Percentiles rank a stretch among this genome's conserved stretches.
Conservation (phyloP, 2,113 vertebrate genomes). For the Lates calcarifer region DNA sequence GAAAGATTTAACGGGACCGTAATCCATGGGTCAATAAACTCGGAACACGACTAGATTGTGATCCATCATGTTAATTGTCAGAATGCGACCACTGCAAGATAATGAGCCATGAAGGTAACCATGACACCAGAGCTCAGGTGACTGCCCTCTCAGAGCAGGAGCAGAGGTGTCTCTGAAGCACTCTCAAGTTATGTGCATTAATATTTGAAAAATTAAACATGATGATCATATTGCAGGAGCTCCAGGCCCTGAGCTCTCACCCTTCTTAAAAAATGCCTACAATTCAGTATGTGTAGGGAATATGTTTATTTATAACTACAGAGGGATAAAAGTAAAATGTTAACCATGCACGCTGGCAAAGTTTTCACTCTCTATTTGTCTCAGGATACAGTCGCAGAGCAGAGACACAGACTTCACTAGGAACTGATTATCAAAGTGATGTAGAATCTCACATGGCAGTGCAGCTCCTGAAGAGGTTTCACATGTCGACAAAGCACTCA, state of each 20-base stretch:
- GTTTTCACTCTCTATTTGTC: neutral
- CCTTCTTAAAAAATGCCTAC: slow-evolving; percentile 8
- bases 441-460: slow-evolving; percentile 26
- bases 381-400: neutral
- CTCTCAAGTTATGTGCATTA: slow-evolving; percentile 38
- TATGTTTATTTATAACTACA: neutral
- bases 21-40: slow-evolving; percentile 8
- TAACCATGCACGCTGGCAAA: neutral
- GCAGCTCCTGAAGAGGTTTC: slow-evolving; percentile 6
- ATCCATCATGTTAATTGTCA: slow-evolving; percentile 33
- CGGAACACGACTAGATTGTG: neutral
- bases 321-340: neutral
- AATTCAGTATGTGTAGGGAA: neutral
- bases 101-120: slow-evolving; percentile 31
- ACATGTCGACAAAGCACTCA: slow-evolving; percentile 6
- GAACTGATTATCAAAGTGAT: slow-evolving; percentile 26
- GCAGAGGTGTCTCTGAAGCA: neutral
- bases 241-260: neutral
- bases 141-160: neutral
- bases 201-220: slow-evolving; percentile 34
- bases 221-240: neutral
- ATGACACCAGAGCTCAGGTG: slow-evolving; percentile 19
- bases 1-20: slow-evolving; percentile 2
- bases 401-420: neutral
- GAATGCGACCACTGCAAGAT: neutral